A percentile compares a stretch with the other conserved stretches of the same genome.
phyloP scores from a whole-genome alignment of 1,140 invertebrate genomes.

The Neodiprion fabricii region DNA sequence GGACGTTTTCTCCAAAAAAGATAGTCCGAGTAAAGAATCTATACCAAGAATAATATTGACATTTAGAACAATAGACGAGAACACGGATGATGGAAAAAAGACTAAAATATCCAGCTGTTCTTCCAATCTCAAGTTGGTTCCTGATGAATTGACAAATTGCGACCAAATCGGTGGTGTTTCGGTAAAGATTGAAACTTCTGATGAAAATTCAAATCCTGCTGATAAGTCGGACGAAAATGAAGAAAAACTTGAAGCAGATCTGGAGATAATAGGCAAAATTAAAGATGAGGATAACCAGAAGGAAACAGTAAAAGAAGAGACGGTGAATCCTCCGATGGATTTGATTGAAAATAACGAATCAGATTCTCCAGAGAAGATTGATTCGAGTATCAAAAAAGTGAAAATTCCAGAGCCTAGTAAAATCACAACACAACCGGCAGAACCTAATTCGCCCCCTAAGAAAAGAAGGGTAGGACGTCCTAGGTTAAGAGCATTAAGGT shows the following conservation, averaged over 20 bases:
- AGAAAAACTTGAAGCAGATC: conserved; percentile 24
- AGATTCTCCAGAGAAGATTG: not conserved
- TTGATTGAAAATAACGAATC: conserved; percentile 15
- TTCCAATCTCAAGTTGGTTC: conserved; percentile 52
- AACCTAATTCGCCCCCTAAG: conserved; percentile 37
- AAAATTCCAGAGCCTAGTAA: not conserved
- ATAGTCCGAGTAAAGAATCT: conserved; percentile 43
- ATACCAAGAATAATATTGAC: conserved; percentile 56
- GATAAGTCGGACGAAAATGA: conserved; percentile 50
- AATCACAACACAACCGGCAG: conserved; percentile 18
- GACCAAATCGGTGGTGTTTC: conserved; percentile 56
- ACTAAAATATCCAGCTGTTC: conserved; percentile 57
- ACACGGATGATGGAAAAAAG: conserved; percentile 56
- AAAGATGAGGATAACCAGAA: conserved; percentile 21
- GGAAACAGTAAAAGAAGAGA: conserved; percentile 5
- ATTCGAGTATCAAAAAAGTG: conserved; percentile 9
- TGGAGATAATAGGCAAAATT: not conserved
- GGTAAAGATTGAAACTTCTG: conserved; percentile 55
- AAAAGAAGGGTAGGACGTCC: conserved; percentile 46
- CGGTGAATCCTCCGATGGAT: not conserved
- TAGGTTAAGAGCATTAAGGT: conserved; percentile 49
- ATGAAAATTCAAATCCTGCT: conserved; percentile 44
- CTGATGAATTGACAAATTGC: conserved; percentile 54
- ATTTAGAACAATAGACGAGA: conserved; percentile 58
- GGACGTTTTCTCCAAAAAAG: conserved; percentile 31